Conservation (phyloP, 2,113 vertebrate species). For the Oncorhynchus tshawytscha region DNA sequence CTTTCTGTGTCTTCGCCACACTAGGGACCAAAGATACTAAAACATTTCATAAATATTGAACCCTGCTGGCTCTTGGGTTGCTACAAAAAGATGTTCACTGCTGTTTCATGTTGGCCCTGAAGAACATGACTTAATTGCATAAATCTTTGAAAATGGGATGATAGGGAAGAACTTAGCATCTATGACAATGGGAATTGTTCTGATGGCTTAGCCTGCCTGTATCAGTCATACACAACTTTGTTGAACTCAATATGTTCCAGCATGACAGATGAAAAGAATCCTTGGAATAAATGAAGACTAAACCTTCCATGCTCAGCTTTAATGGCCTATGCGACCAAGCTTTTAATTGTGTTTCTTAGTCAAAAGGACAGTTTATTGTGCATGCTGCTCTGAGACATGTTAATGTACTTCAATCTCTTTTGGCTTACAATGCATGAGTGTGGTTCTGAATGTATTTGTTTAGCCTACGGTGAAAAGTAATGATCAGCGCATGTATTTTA, state of each 20-base stretch:
- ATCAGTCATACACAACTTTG: slow-evolving; percentile 17
- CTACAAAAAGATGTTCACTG: slow-evolving; percentile 30
- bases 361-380: slow-evolving; percentile 1
- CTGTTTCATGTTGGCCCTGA: slow-evolving; percentile 40
- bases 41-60: slow-evolving; percentile 57
- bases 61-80: slow-evolving; percentile 31
- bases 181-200: slow-evolving; percentile 37
- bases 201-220: slow-evolving; percentile 18
- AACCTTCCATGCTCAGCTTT: background rate
- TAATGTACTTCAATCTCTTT: slow-evolving; percentile 7
- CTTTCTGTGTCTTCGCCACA: slow-evolving; percentile 30
- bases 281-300: slow-evolving; percentile 15
- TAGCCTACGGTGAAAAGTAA: background rate
- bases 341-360: slow-evolving; percentile 13
- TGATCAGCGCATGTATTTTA: background rate
- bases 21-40: slow-evolving; percentile 40
- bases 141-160: slow-evolving; percentile 38
- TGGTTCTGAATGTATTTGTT: slow-evolving; percentile 3
- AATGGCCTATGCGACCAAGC: slow-evolving; percentile 9
- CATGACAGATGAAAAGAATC: slow-evolving; percentile 20
- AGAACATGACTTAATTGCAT: slow-evolving; percentile 43
- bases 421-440: slow-evolving; percentile 13
- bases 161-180: slow-evolving; percentile 3
- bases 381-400: background rate
- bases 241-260: slow-evolving; percentile 21